Base-by-base conservation (phyloP, 2,113 vertebrate genomes). In the Dicaeum eximium region DNA sequence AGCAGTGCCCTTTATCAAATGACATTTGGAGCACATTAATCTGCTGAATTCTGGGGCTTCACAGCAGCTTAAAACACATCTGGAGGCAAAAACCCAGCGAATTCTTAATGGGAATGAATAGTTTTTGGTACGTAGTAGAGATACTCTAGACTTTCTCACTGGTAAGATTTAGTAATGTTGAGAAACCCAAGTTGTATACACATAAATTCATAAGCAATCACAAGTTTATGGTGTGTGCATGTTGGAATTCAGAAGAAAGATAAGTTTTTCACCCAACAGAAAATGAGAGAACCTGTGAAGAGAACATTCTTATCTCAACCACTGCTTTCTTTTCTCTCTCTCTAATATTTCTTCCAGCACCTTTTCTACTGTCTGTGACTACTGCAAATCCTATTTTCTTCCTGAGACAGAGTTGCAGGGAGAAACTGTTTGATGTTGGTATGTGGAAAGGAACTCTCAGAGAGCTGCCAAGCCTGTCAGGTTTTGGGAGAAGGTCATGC, bases 1-100 rank as follows among this genome's bases (percentile, higher is more conserved):
- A 96, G 79, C 23, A 58, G 54, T 74, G 86, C 89, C 92, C 90
- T 96, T 97, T 96, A 74, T 93, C 86, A 78, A 92, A 64, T 82
- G 71, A 95, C 89, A 94, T 97, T 97, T 90, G 83, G 57, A 96
- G 82, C 71, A 92, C 79, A 65, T 35, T 91, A 54, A 77, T 87
- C 79, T 62, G 47, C 84, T 94, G 90, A 93, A 93, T 95, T 86
- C 80, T 85, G 92, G 75, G 60, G 31, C 66, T 84, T 74, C 58
- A 35, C 78, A 91, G 66, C 62, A 92, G 85, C 74, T 95, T 88
- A 78, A 51, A 85, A 83, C 25, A 81, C 85, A 88, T 75, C 71
- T 92, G 84, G 86, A 96, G 87, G 90, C 89, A 90, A 91, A 92
- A 86, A 82, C 5, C 0, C 37, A 56, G 69, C 50, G 54, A 91